Evolutionary conservation across 2,113 vertebrate species (phyloP), one percentile per base, ranked within the genome.

Genomic region (Leucopsar rothschildi): DNA sequence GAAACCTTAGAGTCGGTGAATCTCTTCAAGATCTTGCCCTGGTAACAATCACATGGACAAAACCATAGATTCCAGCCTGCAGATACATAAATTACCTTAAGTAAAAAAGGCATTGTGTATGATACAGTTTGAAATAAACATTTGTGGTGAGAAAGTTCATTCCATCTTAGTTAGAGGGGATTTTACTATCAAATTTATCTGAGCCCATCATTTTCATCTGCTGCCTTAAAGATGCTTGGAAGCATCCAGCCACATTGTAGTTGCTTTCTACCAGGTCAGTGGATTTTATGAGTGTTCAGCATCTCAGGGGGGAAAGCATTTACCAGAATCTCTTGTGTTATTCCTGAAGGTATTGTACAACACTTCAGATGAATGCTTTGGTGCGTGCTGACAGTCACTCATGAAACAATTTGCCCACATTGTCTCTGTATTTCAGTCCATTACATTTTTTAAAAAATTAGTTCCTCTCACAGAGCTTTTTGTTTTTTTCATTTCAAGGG

Each of bases 161-260:
- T 86, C 14, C 4, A 6, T 15, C 50, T 40, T 31, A 60, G 20
- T 56, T 44, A 66, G 78, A 71, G 22, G 12, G 4, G 78, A 8
- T 52, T 69, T 85, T 78, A 13, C 28, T 18, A 29, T 33, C 19
- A 47, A 35, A 55, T 52, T 52, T 47, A 15, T 68, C 27, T 59
- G 7, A 57, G 27, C 6, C 21, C 28, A 39, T 15, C 0, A 0
- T 60, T 86, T 72, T 42, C 3, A 1, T 76, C 27, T 86, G 6
- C 40, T 59, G 18, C 52, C 18, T 71, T 44, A 68, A 56, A 82
- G 39, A 35, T 33, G 19, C 5, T 73, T 4, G 7, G 25, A 12
- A 65, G 5, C 24, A 37, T 61, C n/a, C 42, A 75, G 1, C 52
- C 29, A 71, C 9, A 29, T 4, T 52, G 19, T 12, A 45, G 44